Base-by-base conservation (phyloP, 2,888 invertebrate genomes). In the Biston stratarius region DNA sequence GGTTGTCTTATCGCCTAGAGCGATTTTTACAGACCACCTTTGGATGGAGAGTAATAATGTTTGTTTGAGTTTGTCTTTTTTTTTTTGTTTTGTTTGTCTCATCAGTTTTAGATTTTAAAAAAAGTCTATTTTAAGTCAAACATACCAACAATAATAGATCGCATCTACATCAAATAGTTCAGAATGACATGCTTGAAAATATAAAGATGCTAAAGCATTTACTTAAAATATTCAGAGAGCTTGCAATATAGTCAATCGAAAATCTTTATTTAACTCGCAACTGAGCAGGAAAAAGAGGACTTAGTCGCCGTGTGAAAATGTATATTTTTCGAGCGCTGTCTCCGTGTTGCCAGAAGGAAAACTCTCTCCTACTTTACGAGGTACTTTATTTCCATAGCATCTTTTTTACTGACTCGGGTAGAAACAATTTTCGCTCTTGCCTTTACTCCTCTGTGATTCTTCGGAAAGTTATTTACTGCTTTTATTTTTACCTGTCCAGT, bases 301-400 rank as follows among this genome's bases (percentile, higher is more conserved):
- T 65, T 63, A 64, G 51, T 64, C 63, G 51, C 62, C 63, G 67
- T 67, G 64, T 67, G 73, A 74, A 71, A 74, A 70, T 70, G 67
- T 70, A 69, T 48, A 74, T 69, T 71, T 61, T 66, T 61, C 57
- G 53, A 64, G 62, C 61, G 63, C 64, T 56, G 64, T 71, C 60
- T 66, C 61, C 55, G 55, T 49, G 67, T 66, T 65, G 47, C 55
- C 34, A 40, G 57, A 40, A 53, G 57, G 58, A 38, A 67, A 64
- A 59, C 70, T 68, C 55, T 48, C 60, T 64, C 69, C 60, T 57
- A 66, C 67, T 74, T 74, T 74, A 72, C 64, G 72, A 64, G 67
- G 70, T 72, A 74, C 72, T 74, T 70, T 72, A 70, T 74, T 69
- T 69, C 72, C 56, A 65, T 59, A 64, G 69, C 70, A 72, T 74